Evolutionary conservation across 1,140 invertebrate species (phyloP).

Genomic region (Euschistus heros): DNA sequence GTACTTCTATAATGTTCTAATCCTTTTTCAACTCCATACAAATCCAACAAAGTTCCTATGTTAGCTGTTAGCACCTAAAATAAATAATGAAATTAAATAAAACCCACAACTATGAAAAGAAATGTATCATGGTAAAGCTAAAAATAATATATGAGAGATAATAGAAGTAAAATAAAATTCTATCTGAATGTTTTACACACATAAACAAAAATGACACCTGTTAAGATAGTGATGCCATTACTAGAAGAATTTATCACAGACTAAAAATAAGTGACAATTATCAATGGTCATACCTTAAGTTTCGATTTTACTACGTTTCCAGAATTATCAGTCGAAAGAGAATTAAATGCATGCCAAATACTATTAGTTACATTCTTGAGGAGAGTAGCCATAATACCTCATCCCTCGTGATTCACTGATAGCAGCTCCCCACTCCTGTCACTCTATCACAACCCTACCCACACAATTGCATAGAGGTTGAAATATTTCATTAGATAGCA

Average conservation of each 20-base stretch:
- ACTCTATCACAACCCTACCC: slow-evolving; percentile 5
- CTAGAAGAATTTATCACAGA: too few species aligned
- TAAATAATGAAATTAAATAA: slow-evolving; percentile 22
- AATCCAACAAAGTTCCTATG: slow-evolving; percentile 54
- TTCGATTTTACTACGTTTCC: slow-evolving; percentile 60
- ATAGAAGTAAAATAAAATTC: too few species aligned
- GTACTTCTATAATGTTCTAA: slow-evolving; percentile 61
- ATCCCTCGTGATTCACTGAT: slow-evolving; percentile 8
- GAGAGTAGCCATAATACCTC: slow-evolving; percentile 45
- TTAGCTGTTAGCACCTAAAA: slow-evolving; percentile 60
- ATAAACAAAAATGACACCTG: too few species aligned
- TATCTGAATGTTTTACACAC: too few species aligned
- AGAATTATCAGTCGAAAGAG: slow-evolving; percentile 46
- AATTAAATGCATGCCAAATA: slow-evolving; percentile 64
- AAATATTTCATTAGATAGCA: too few species aligned
- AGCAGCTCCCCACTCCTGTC: not conserved
- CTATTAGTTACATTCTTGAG: slow-evolving; percentile 59
- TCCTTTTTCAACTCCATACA: slow-evolving; percentile 64
- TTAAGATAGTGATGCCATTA: too few species aligned
- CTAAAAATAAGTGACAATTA: too few species aligned
- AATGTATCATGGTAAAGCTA: not conserved
- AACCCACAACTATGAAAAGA: not conserved
- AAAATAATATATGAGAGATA: too few species aligned
- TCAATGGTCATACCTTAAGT: slow-evolving; percentile 47
- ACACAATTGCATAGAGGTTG: not conserved